These are phyloP conservation scores for Phymatocera aterrima DNA, from an alignment of 2,888 invertebrate genomes.

Conservation along the genomic window DNA sequence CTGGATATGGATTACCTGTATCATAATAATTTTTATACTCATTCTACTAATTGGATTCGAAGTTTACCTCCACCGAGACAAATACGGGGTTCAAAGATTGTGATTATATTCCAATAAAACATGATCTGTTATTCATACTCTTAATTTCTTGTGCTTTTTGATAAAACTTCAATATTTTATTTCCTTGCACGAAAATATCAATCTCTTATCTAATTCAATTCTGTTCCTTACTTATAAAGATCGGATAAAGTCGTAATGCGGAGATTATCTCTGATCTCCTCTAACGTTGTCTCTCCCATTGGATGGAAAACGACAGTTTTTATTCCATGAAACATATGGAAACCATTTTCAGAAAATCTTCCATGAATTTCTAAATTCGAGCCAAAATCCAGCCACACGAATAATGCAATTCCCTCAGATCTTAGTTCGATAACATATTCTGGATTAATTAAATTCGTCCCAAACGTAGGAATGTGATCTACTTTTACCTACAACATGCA, in stretches of 20 bases:
- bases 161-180: too few relatives aligned
- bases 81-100: conserved; percentile 9
- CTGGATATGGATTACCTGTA: conserved; percentile 24
- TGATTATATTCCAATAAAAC: background rate
- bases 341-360: conserved; percentile 87
- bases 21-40: conserved; percentile 46
- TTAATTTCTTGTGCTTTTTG: background rate
- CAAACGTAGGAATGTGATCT: conserved; percentile 51
- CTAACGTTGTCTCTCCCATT: conserved; percentile 52
- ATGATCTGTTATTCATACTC: background rate
- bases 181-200: background rate
- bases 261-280: conserved; percentile 55
- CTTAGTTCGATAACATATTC: conserved; percentile 70
- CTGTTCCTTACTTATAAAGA: background rate
- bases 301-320: conserved; percentile 65
- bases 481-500: conserved; percentile 61
- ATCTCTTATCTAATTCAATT: background rate
- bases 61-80: conserved; percentile 60
- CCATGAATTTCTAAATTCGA: conserved; percentile 75
- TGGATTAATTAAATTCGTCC: conserved; percentile 55
- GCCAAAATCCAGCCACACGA: conserved; percentile 82
- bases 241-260: conserved; percentile 58
- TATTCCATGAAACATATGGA: conserved; percentile 74
- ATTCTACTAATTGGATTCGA: conserved; percentile 61
- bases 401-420: conserved; percentile 79